These are phyloP conservation scores for Hemicrepidius hirtus DNA, from an alignment of 2,888 invertebrate species.

Conservation along the genomic window DNA sequence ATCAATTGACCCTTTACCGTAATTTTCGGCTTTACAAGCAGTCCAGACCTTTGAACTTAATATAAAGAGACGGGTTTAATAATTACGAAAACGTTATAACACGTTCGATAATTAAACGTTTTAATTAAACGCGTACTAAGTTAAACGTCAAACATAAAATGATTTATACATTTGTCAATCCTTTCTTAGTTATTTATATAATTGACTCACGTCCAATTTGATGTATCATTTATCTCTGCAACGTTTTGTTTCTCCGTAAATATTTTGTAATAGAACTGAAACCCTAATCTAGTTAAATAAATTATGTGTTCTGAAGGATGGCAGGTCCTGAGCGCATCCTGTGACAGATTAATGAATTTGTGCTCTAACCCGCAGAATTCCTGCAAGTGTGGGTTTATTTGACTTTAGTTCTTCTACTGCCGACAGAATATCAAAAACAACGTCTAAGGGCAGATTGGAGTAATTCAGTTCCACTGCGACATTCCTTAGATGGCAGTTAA, in stretches of 20 bases:
- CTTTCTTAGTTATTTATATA: background rate
- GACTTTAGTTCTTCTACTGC: background rate
- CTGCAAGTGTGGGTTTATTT: background rate
- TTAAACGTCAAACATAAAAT: no score
- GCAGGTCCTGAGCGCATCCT: conserved; percentile 12
- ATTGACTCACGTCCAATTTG: conserved; percentile 11
- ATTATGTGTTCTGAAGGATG: conserved; percentile 22
- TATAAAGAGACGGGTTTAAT: background rate
- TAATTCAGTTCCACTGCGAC: background rate
- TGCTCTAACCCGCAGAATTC: background rate
- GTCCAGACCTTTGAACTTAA: background rate
- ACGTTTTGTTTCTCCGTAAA: conserved; percentile 10
- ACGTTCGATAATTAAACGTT: background rate
- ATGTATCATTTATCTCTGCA: conserved; percentile 16
- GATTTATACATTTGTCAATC: background rate
- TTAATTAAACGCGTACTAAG: no score
- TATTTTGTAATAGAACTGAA: conserved; percentile 12
- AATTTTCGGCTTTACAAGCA: background rate
- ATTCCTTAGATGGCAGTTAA: background rate
- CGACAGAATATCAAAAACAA: background rate
- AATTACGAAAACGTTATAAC: background rate
- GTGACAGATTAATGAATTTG: conserved; percentile 30
- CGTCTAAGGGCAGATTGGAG: no score
- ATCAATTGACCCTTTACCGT: conserved; percentile 24
- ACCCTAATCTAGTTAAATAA: conserved; percentile 29